Base-by-base conservation (phyloP, 92 coral and sea anemone genomes). In the Phenganax stokvisi region DNA sequence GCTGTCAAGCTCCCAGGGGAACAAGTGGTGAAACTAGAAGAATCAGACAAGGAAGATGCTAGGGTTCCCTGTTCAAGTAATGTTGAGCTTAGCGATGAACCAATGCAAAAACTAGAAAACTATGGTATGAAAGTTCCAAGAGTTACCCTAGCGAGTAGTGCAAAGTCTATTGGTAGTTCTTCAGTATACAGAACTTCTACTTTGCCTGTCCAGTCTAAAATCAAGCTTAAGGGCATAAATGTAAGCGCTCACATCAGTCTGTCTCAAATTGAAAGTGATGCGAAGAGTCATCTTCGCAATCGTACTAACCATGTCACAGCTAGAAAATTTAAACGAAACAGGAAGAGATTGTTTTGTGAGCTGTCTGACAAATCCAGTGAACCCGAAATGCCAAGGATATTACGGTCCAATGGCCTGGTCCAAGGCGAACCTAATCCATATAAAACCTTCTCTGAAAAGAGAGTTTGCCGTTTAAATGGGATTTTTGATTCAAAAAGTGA, bases 341-440 rank as follows among this genome's bases (percentile, higher is more conserved):
- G 77, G 37, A 79, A 79, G n/a, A 63, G 83, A 68, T 63, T 79
- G 51, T 64, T 79, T 55, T 51, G 55, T 9, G 81, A 76, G 31
- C 56, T 76, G 54, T 31, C 69, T 27, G 69, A 64, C 7, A 60
- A 76, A 57, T 25, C n/a, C 6, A 30, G 37, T 7, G 80, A 75
- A 30, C 0, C 51, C 57, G 17, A 31, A 58, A 58, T 69, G 65
- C 20, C 57, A 12, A 51, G 74, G 83, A 51, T 31, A 12, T 51
- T 53, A 52, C 16, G 74, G 63, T 79, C 83, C 16, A 65, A 54
- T 54, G 59, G 71, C 54, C 7, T 15, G 15, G 29, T 79, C 54
- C 83, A 52, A 9, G 74, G 28, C 61, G 83, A 56, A 9, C 72
- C 44, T 11, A 37, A 53, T 72, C 12, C 55, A 13, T 27, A 37